Conservation (phyloP, 2,888 invertebrate species). For the Drosophila pseudotalamancana region DNA sequence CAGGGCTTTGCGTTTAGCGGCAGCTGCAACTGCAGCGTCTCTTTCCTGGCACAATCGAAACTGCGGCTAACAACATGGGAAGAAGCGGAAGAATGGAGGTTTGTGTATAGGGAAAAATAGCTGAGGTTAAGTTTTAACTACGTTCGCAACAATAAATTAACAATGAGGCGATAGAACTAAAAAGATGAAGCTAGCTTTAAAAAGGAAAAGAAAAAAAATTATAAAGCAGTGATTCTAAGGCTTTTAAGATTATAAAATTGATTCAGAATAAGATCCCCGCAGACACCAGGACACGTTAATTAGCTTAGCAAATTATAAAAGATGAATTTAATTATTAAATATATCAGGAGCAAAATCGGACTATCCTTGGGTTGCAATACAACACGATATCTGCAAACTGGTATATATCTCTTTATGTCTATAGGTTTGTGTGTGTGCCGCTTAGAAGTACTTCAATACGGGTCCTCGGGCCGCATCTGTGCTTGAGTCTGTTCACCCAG, state of each 20-base stretch:
- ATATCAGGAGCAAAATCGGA: neutral
- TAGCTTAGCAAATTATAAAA: neutral
- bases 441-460: slow-evolving; percentile 48
- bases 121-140: slow-evolving; percentile 63
- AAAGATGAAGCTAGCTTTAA: neutral
- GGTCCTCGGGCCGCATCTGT: slow-evolving; percentile 54
- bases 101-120: slow-evolving; percentile 50
- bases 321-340: neutral
- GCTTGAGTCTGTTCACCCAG: slow-evolving; percentile 32
- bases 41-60: slow-evolving; percentile 31
- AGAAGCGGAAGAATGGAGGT: slow-evolving; percentile 10
- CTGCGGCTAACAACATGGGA: slow-evolving; percentile 37
- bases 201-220: neutral
- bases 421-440: slow-evolving; percentile 6
- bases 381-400: too few relatives aligned
- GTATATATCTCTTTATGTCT: too few relatives aligned
- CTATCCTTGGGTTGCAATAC: too few relatives aligned
- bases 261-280: neutral
- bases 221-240: neutral
- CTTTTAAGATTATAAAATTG: neutral
- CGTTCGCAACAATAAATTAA: slow-evolving; percentile 64
- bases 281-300: neutral
- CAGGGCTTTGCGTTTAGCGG: slow-evolving; percentile 39
- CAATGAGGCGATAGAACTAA: slow-evolving; percentile 19
- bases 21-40: slow-evolving; percentile 16